Evolutionary conservation across 2,888 invertebrate genomes (phyloP).

Genomic region (Lepidonotus clava): DNA sequence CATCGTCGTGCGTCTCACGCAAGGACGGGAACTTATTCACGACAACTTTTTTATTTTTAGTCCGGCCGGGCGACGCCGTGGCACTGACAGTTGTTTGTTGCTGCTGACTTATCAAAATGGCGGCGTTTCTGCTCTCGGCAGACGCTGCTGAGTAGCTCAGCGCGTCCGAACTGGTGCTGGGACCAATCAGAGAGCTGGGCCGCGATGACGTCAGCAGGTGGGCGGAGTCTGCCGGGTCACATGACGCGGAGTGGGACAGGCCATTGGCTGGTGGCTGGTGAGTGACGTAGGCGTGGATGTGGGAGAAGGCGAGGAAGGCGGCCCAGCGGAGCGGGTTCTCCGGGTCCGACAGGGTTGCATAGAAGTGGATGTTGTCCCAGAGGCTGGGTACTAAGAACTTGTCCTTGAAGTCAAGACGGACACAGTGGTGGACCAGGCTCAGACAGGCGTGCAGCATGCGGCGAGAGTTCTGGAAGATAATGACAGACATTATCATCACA

Average conservation of each 20-base stretch:
- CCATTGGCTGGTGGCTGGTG: constrained; percentile 1
- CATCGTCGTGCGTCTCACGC: constrained; percentile 44
- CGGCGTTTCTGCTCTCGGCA: not conserved
- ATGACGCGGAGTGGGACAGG: not conserved
- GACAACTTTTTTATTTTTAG: constrained; percentile 8
- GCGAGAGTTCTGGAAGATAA: constrained; percentile 42
- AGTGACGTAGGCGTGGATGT: constrained; percentile 40
- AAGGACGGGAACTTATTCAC: constrained; percentile 44
- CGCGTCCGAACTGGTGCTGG: constrained; percentile 31
- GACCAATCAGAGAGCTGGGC: not conserved
- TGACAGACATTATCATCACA: not conserved
- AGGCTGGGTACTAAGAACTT: constrained; percentile 44
- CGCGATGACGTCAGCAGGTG: constrained; percentile 3
- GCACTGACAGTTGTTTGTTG: not conserved
- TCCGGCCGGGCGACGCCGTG: not conserved
- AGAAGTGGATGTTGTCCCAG: constrained; percentile 50
- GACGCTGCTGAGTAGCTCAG: not conserved
- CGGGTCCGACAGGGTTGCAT: constrained; percentile 41
- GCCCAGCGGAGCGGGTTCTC: constrained; percentile 54
- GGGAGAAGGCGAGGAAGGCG: constrained; percentile 55
- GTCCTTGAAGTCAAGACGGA: constrained; percentile 51
- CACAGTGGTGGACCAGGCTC: constrained; percentile 54
- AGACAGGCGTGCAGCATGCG: constrained; percentile 52
- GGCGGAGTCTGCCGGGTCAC: not conserved
- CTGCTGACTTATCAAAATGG: constrained; percentile 10